These are phyloP conservation scores for Polylopha cassiicola DNA, from an alignment of 2,888 invertebrate genomes.

Conservation along the genomic window DNA sequence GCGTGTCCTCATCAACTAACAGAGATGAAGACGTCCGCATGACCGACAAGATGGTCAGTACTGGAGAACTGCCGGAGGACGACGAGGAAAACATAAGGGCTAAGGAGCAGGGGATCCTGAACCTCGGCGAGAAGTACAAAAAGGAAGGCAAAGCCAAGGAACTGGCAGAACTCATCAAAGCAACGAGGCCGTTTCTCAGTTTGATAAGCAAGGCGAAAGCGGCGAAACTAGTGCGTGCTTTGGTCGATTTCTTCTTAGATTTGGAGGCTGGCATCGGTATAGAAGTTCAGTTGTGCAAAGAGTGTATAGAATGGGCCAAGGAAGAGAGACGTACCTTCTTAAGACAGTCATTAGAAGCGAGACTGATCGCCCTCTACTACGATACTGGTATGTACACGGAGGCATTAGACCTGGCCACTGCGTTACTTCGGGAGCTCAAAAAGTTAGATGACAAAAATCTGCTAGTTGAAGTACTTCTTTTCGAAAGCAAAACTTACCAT, in stretches of 20 bases:
- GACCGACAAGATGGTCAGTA: slow-evolving; percentile 86
- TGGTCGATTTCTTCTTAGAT: slow-evolving; percentile 98
- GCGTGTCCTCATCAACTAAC: slow-evolving; percentile 84
- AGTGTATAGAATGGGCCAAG: slow-evolving; percentile 99
- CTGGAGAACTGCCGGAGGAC: slow-evolving; percentile 85
- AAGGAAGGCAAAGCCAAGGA: slow-evolving; percentile 96
- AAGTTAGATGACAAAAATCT: slow-evolving; percentile 99
- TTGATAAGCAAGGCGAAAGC: slow-evolving; percentile 99
- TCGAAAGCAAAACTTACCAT: slow-evolving; percentile 99
- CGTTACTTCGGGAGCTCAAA: slow-evolving; percentile 95
- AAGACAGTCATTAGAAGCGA: slow-evolving; percentile 95
- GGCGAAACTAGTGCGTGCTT: slow-evolving; percentile 96
- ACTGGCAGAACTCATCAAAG: slow-evolving; percentile 93
- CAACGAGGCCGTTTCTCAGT: slow-evolving; percentile 95
- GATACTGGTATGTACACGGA: slow-evolving; percentile 94
- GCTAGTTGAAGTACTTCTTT: slow-evolving; percentile 96
- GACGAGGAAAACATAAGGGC: slow-evolving; percentile 94
- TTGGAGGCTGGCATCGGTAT: slow-evolving; percentile 97
- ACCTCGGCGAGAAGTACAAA: slow-evolving; percentile 94
- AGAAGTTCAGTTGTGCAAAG: slow-evolving; percentile 94
- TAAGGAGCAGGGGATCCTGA: slow-evolving; percentile 95
- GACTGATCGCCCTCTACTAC: slow-evolving; percentile 95
- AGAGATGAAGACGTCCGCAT: slow-evolving; percentile 85
- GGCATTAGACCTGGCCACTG: slow-evolving; percentile 89
- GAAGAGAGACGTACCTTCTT: slow-evolving; percentile 98